Conservation (phyloP, 2,113 vertebrate genomes). For the Myotis lucifugus region DNA sequence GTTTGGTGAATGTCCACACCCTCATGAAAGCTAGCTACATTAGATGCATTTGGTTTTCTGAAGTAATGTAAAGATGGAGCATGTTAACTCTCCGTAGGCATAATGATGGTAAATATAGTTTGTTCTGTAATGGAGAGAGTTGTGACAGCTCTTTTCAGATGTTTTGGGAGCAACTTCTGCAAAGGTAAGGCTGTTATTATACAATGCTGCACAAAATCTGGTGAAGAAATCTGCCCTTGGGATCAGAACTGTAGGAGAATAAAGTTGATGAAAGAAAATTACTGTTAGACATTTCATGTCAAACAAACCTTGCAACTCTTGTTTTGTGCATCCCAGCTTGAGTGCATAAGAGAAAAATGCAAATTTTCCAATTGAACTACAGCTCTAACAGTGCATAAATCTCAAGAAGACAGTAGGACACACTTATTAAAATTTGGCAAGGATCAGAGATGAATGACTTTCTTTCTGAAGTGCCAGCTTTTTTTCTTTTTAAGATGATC, state of each 20-base stretch:
- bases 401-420: slow-evolving; percentile 78
- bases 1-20: background rate
- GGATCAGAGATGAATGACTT: slow-evolving; percentile 67
- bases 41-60: background rate
- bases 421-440: slow-evolving; percentile 80
- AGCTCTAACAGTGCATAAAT: slow-evolving; percentile 79
- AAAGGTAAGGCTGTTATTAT: slow-evolving; percentile 55
- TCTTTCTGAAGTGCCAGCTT: slow-evolving; percentile 69
- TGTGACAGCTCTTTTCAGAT: slow-evolving; percentile 8
- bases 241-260: slow-evolving; percentile 73
- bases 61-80: background rate
- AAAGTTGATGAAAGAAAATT: slow-evolving; percentile 82
- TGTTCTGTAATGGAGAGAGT: background rate
- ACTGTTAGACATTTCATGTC: slow-evolving; percentile 76
- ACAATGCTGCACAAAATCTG: slow-evolving; percentile 75
- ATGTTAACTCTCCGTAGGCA: background rate
- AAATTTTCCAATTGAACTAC: slow-evolving; percentile 82
- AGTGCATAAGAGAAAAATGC: slow-evolving; percentile 81
- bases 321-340: slow-evolving; percentile 79
- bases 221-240: slow-evolving; percentile 70
- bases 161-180: slow-evolving; percentile 39
- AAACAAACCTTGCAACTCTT: slow-evolving; percentile 75
- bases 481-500: slow-evolving; percentile 68
- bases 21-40: background rate
- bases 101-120: background rate